Conservation (phyloP, 2,888 invertebrate species). For the Biston betularia region DNA sequence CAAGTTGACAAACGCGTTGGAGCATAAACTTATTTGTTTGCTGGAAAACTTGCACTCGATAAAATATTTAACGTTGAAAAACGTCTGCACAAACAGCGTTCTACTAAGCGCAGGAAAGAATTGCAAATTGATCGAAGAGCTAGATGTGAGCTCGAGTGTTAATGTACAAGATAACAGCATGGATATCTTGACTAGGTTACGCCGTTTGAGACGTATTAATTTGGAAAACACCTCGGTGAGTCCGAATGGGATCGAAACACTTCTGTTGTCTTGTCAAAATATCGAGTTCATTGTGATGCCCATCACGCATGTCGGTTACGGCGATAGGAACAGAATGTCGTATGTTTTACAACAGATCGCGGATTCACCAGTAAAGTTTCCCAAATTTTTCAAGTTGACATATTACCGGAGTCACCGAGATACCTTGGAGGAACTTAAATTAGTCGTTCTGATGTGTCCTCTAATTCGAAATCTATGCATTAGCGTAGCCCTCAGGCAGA, state of each 20-base stretch:
- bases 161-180: constrained; percentile 89
- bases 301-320: background rate
- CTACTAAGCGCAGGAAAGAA: constrained; percentile 86
- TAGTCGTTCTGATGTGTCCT: constrained; percentile 90
- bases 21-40: constrained; percentile 83
- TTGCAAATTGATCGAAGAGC: constrained; percentile 83
- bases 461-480: constrained; percentile 76
- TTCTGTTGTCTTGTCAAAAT: constrained; percentile 86
- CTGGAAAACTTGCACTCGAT: constrained; percentile 87
- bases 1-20: too few species aligned
- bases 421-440: constrained; percentile 88
- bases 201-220: constrained; percentile 86
- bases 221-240: constrained; percentile 89
- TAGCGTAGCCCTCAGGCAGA: constrained; percentile 55
- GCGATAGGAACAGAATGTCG: constrained; percentile 50
- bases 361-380: background rate
- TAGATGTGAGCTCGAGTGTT: constrained; percentile 89
- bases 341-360: constrained; percentile 76
- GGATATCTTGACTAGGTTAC: constrained; percentile 83
- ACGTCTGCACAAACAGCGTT: constrained; percentile 90
- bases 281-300: constrained; percentile 89
- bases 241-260: constrained; percentile 87
- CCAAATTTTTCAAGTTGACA: constrained; percentile 78
- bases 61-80: constrained; percentile 88
- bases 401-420: constrained; percentile 86